Evolutionary conservation across 2,888 invertebrate genomes (phyloP), one percentile per base, ranked within the genome.

Genomic region (Saturnia pavonia): DNA sequence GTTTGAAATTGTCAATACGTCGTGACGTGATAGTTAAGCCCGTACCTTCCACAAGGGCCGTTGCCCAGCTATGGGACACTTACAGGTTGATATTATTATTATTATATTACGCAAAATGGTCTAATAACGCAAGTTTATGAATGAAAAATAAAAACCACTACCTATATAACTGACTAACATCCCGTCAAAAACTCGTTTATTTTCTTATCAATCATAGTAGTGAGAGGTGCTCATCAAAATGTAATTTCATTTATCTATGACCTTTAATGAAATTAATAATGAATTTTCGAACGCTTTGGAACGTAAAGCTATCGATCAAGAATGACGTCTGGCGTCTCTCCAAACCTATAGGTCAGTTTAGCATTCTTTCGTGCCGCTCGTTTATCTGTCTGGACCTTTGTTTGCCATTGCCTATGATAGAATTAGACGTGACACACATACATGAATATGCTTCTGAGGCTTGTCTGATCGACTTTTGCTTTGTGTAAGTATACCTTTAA

Each of bases 311-410:
- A 86, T 88, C 81, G 82, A 86, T 85, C 78, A 79, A 74, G 78
- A 79, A 82, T 81, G 75, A 72, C 51, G 68, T 72, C 76, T 88
- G 90, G 90, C 89, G 57, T 7, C 7, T 19, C 34, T 82, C 89
- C 90, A 90, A 85, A 70, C 72, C 75, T 70, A 89, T 86, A 88
- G 88, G 89, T 89, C 85, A 85, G 75, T 68, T 75, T 71, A 63
- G 51, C 72, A 80, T 84, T 81, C 78, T 78, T 75, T 75, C 71
- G 69, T 73, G 68, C 71, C 72, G 67, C 70, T 71, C 68, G 72
- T 69, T 67, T 63, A 45, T 73, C 69, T 74, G 72, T 75, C 75
- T 76, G 71, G 73, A 76, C 74, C 74, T 76, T 74, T 77, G 69
- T 74, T 60, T 70, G 72, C 70, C 72, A 75, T n/a, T 74, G 74